Percentiles rank a stretch among this genome's conserved stretches.
Evolutionary conservation across 2,113 vertebrate genomes (phyloP).

Genomic region (Ammodramus savannarum): DNA sequence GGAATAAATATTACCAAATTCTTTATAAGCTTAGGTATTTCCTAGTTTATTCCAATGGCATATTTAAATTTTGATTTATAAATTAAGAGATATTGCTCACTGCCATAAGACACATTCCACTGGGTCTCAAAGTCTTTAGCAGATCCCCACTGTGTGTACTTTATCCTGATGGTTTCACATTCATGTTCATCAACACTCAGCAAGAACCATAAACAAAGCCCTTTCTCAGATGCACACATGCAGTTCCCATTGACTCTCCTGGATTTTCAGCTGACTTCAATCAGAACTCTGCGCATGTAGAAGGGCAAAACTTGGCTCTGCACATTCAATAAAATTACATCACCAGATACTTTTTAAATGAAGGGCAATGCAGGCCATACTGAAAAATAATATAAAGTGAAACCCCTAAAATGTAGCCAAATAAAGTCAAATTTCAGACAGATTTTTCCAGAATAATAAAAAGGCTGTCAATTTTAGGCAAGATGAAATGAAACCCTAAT

Average conservation of each 20-base stretch:
- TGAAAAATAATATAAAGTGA: constrained; percentile 31
- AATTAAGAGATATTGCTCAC: background rate
- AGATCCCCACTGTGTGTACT: background rate
- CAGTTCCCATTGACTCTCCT: constrained; percentile 27
- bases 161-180: constrained; percentile 13
- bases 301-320: constrained; percentile 11
- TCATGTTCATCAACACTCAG: constrained; percentile 29
- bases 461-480: background rate
- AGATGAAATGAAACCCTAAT: background rate
- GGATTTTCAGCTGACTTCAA: constrained; percentile 42
- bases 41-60: background rate
- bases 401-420: background rate
- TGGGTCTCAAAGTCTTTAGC: constrained; percentile 11
- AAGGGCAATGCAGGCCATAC: background rate
- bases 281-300: background rate
- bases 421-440: background rate
- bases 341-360: background rate
- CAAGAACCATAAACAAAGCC: constrained; percentile 32
- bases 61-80: constrained; percentile 19
- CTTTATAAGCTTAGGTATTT: background rate
- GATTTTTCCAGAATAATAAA: background rate
- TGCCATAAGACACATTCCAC: background rate
- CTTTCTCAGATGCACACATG: background rate
- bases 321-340: background rate
- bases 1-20: background rate